Conservation (phyloP, 1,140 invertebrate species). For the Agrilus planipennis region DNA sequence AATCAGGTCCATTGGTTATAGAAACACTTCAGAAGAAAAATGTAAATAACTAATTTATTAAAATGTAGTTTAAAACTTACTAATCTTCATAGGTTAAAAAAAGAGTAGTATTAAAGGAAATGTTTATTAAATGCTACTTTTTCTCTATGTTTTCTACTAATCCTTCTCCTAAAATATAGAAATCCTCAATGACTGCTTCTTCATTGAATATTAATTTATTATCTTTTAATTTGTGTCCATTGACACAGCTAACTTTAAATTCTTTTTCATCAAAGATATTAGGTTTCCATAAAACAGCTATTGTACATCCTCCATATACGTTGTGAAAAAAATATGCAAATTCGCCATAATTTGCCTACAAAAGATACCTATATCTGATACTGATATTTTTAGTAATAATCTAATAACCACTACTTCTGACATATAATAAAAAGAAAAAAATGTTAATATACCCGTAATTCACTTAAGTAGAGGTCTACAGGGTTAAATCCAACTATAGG, state of each 20-base stretch:
- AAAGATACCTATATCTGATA: no score
- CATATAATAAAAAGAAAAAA: constrained; percentile 6
- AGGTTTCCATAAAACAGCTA: constrained; percentile 77
- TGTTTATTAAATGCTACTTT: constrained; percentile 8
- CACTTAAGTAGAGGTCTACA: constrained; percentile 54
- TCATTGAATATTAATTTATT: constrained; percentile 45
- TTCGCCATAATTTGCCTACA: constrained; percentile 59
- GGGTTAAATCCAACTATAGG: constrained; percentile 71
- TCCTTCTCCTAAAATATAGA: constrained; percentile 51
- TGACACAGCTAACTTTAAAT: constrained; percentile 52
- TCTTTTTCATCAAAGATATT: constrained; percentile 44
- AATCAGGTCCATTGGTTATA: no score
- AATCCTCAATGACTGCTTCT: constrained; percentile 60
- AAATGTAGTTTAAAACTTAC: no score
- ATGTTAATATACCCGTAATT: constrained; percentile 50
- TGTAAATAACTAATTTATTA: no score
- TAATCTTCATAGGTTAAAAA: constrained; percentile 10
- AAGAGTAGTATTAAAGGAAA: constrained; percentile 4
- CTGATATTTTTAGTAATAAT: no score
- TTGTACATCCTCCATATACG: constrained; percentile 63
- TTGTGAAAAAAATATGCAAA: constrained; percentile 84
- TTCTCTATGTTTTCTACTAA: constrained; percentile 43
- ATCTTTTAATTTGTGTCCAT: constrained; percentile 36
- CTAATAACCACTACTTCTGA: no score
- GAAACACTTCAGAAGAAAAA: no score